Conservation (phyloP, 2,888 invertebrate species). For the Dicycla oo region DNA sequence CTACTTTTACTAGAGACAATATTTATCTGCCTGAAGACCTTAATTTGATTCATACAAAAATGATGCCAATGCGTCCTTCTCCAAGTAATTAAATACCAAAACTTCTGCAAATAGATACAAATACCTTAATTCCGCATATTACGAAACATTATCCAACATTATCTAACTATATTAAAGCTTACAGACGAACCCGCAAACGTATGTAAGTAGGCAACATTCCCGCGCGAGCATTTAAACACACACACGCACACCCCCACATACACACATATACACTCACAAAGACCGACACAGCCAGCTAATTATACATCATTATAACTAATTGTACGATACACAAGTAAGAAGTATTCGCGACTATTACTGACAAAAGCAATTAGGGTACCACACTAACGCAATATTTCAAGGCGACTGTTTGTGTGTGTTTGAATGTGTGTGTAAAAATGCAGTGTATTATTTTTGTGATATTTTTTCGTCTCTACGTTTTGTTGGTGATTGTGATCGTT, state of each 20-base stretch:
- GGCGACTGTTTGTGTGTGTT: constrained; percentile 51
- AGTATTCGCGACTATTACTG: constrained; percentile 90
- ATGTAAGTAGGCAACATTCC: constrained; percentile 60
- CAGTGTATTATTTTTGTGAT: constrained; percentile 53
- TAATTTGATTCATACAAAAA: not conserved
- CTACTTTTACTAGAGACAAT: not conserved
- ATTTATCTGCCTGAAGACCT: not conserved
- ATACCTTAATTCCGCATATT: constrained; percentile 37
- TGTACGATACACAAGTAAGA: constrained; percentile 88
- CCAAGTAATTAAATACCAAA: constrained; percentile 7
- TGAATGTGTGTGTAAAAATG: constrained; percentile 37
- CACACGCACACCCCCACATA: constrained; percentile 19
- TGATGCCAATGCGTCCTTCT: not conserved
- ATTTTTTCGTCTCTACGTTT: constrained; percentile 46
- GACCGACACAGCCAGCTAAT: constrained; percentile 78
- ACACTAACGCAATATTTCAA: constrained; percentile 73
- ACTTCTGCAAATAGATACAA: constrained; percentile 28
- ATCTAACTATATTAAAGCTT: constrained; percentile 50
- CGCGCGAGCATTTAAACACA: constrained; percentile 50
- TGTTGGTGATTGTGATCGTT: constrained; percentile 44
- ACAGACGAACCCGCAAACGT: constrained; percentile 52
- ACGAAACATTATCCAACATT: constrained; percentile 39
- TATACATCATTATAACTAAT: constrained; percentile 90
- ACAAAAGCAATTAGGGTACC: constrained; percentile 89
- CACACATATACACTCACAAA: constrained; percentile 61